Percentiles rank a stretch among this genome's conserved stretches.
Evolutionary conservation across 2,888 invertebrate genomes (phyloP).

Genomic region (Stomorhina lunata): DNA sequence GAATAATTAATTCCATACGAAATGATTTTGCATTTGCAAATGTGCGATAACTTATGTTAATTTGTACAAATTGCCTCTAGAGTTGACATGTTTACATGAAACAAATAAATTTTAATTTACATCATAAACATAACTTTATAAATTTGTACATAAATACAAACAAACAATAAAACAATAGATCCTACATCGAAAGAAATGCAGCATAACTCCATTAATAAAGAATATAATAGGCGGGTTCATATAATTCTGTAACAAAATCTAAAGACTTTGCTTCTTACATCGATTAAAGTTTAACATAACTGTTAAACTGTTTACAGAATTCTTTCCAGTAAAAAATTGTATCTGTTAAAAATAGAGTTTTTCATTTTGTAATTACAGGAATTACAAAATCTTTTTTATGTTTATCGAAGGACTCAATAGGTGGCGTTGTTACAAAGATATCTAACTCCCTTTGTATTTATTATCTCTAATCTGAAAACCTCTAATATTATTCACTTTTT

Average conservation of each 20-base stretch:
- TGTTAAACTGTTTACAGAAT: no score
- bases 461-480: not conserved
- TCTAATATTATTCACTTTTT: not conserved
- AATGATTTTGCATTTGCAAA: no score
- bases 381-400: no score
- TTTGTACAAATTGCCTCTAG: not conserved
- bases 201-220: slow-evolving; percentile 17
- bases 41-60: no score
- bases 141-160: not conserved
- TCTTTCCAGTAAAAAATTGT: no score
- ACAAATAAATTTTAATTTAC: slow-evolving; percentile 45
- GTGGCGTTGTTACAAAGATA: no score
- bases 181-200: not conserved
- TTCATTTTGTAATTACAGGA: no score
- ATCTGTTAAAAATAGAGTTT: no score
- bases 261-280: not conserved
- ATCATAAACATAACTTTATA: slow-evolving; percentile 15
- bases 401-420: no score
- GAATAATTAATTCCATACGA: no score
- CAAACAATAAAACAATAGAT: not conserved
- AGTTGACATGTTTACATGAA: slow-evolving; percentile 47
- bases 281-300: not conserved
- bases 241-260: not conserved
- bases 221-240: not conserved
- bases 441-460: not conserved